Conservation (phyloP, 2,888 invertebrate genomes). For the Oxycera nigricornis region DNA sequence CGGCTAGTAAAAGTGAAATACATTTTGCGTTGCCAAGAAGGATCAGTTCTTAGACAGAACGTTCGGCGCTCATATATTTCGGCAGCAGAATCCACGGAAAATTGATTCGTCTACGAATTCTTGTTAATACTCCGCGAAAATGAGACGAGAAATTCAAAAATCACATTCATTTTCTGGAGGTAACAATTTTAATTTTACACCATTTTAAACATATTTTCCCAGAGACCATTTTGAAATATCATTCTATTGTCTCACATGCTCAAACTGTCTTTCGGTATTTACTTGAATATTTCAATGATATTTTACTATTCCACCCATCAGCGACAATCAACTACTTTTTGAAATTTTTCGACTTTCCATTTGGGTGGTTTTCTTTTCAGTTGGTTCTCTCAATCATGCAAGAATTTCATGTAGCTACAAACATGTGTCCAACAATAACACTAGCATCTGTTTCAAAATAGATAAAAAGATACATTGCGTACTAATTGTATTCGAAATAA, state of each 20-base stretch:
- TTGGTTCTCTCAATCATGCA: slow-evolving; percentile 11
- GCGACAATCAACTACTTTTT: too few relatives aligned
- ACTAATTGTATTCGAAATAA: neutral
- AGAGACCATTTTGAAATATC: too few relatives aligned
- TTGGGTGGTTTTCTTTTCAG: neutral
- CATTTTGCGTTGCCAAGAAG: too few relatives aligned
- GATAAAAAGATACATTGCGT: neutral
- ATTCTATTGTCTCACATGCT: too few relatives aligned
- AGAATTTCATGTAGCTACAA: neutral
- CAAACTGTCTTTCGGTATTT: neutral
- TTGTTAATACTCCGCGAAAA: neutral
- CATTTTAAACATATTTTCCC: neutral
- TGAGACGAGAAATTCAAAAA: slow-evolving; percentile 5
- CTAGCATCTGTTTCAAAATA: too few relatives aligned
- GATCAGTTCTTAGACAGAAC: too few relatives aligned
- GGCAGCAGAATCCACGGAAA: neutral
- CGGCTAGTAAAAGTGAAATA: too few relatives aligned
- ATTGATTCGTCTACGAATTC: neutral
- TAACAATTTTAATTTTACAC: slow-evolving; percentile 7
- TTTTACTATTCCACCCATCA: neutral
- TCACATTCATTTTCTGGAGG: slow-evolving; percentile 31
- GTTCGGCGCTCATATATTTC: too few relatives aligned
- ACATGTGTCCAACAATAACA: too few relatives aligned
- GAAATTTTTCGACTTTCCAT: too few relatives aligned
- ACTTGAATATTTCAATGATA: neutral